Base-by-base conservation (phyloP, 1,140 invertebrate genomes). In the Heliconius hermathena region DNA sequence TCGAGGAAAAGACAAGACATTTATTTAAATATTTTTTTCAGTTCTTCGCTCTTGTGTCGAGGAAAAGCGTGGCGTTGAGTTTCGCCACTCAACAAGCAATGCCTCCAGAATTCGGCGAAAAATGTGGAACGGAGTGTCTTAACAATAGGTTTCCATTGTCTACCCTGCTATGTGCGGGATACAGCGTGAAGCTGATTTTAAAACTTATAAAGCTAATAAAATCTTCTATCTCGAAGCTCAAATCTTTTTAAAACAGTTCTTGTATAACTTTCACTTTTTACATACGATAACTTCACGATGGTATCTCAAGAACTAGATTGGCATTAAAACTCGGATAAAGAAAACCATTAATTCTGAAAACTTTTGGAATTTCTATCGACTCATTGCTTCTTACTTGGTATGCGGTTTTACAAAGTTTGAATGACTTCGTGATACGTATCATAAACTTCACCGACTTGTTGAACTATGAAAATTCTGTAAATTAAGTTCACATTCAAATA, bases 321-420 rank as follows among this genome's bases (percentile, higher is more conserved):
- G 75, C 46, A 76, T 76, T 76, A 76, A 76, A 76, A 76, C 75
- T 76, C 75, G 22, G 57, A 76, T 76, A 76, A 76, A 76, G 74
- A 76, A 80, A 76, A 80, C 75, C 71, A 76, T 76, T 80, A 76
- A 66, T 72, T 52, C 74, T 73, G 29, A n/a, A 72, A 79, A 72
- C 66, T 79, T 76, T 71, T 60, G 33, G 52, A 72, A 79, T 41
- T 79, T 76, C 73, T 36, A 54, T 75, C 46, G 74, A 72, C 78
- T 75, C 73, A 52, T 78, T 52, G 49, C 71, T 49, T 29, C 73
- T 75, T 75, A 60, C 79, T 81, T 79, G 71, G 60, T 77, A 81
- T 83, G 79, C 82, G 76, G 77, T 81, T 83, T 81, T 52, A 76
- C 76, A 20, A 83, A 83, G 78, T 83, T 83, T 52, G 76, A 83